phyloP scores from a whole-genome alignment of 2,797 vertebrate species.

The Smutsia temminckii region DNA sequence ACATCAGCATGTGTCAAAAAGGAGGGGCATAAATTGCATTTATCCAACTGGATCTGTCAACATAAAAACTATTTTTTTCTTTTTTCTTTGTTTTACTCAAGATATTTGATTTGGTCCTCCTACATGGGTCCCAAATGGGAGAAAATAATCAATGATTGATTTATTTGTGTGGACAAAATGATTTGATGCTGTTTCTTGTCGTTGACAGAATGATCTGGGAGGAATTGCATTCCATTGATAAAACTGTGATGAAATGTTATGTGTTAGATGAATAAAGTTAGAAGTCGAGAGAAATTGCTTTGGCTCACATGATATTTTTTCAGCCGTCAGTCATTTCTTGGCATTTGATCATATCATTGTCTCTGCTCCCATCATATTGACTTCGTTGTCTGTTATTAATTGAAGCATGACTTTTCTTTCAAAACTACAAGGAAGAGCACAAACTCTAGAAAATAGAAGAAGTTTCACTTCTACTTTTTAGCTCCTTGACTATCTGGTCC shows the following conservation, averaged over 20 bases:
- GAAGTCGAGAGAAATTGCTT: constrained; percentile 78
- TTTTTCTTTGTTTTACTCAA: constrained; percentile 51
- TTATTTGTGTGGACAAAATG: constrained; percentile 83
- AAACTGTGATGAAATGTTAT: constrained; percentile 84
- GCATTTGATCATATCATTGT: constrained; percentile 74
- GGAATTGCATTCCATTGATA: constrained; percentile 84
- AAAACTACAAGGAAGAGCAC: constrained; percentile 52
- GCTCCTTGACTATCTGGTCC: background rate
- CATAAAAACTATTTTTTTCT: background rate
- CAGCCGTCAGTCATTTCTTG: constrained; percentile 78
- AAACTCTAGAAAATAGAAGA: constrained; percentile 53
- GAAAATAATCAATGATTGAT: constrained; percentile 80
- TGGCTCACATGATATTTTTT: constrained; percentile 77
- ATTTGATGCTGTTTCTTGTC: constrained; percentile 79
- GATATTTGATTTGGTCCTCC: constrained; percentile 63
- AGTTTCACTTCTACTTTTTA: constrained; percentile 58
- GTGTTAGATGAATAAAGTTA: constrained; percentile 79
- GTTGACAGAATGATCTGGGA: constrained; percentile 82
- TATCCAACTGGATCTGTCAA: constrained; percentile 28
- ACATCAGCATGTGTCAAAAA: constrained; percentile 11
- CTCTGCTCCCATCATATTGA: constrained; percentile 69
- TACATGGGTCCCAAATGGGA: constrained; percentile 70
- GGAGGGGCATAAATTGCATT: constrained; percentile 54
- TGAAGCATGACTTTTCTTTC: constrained; percentile 77
- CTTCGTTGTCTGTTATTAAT: constrained; percentile 77